Conservation (phyloP, 2,888 invertebrate species). For the Taphrorychus bicolor region DNA sequence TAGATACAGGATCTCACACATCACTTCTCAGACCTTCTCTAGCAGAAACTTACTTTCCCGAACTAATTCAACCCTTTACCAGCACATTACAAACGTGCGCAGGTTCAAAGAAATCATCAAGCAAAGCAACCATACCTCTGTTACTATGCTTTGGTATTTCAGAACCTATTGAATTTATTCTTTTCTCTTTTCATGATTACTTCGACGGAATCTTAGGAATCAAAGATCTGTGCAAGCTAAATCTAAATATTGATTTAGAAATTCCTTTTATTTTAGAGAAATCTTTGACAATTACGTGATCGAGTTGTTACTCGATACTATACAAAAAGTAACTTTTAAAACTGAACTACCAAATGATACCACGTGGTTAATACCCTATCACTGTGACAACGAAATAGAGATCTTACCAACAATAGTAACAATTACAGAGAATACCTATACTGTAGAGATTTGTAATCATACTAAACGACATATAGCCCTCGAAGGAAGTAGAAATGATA, state of each 20-base stretch:
- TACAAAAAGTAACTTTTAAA: too few relatives aligned
- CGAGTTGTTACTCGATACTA: constrained; percentile 4
- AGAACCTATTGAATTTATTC: constrained; percentile 10
- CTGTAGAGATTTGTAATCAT: too few relatives aligned
- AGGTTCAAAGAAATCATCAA: background rate
- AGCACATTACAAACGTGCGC: constrained; percentile 3
- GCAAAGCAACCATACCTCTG: constrained; percentile 17
- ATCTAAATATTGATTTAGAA: constrained; percentile 9
- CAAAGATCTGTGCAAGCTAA: constrained; percentile 20
- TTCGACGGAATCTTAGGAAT: too few relatives aligned
- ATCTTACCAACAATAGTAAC: too few relatives aligned
- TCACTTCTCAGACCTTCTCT: constrained; percentile 21
- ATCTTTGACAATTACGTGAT: constrained; percentile 17
- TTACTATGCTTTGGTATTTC: constrained; percentile 14
- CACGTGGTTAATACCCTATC: background rate
- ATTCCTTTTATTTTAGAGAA: background rate
- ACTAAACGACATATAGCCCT: too few relatives aligned
- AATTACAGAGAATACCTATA: too few relatives aligned
- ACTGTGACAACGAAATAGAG: too few relatives aligned
- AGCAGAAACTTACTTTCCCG: constrained; percentile 22
- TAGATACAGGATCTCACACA: constrained; percentile 25
- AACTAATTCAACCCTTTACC: constrained; percentile 3
- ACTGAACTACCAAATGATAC: background rate
- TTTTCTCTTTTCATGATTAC: constrained; percentile 28
- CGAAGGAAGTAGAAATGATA: too few relatives aligned